These are phyloP conservation scores for Leucoraja erinaceus DNA, from an alignment of 2,113 vertebrate genomes.

Conservation along the genomic window DNA sequence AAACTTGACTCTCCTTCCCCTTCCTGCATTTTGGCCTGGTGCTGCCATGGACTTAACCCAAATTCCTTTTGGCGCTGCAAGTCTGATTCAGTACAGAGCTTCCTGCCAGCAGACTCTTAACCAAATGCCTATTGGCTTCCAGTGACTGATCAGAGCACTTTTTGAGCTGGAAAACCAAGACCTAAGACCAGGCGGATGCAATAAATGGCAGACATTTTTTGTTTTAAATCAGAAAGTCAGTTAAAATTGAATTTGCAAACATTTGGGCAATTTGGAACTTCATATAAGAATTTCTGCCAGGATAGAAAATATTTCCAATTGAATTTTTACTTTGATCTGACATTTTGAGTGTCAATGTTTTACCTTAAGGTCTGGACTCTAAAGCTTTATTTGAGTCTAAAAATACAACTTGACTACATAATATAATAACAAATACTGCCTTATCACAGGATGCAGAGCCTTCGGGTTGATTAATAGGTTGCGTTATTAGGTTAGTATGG, in stretches of 20 bases:
- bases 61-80: no score
- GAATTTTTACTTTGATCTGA: conserved; percentile 13
- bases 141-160: no score
- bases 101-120: no score
- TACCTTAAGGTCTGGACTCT: not conserved
- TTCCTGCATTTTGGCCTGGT: no score
- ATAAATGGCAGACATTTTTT: not conserved
- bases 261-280: not conserved
- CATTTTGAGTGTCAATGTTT: not conserved
- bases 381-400: not conserved
- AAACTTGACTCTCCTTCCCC: no score
- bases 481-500: not conserved
- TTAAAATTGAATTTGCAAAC: not conserved
- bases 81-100: no score
- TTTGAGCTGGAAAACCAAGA: no score
- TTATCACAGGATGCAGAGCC: not conserved
- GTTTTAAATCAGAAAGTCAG: not conserved
- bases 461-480: not conserved
- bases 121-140: no score
- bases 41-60: no score
- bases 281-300: not conserved
- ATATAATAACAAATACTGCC: not conserved
- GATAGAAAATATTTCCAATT: not conserved
- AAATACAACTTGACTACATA: not conserved
- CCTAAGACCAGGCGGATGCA: not conserved